Evolutionary conservation across 1,140 invertebrate genomes (phyloP), one percentile per base, ranked within the genome.

Genomic region (Ctenoplectra terminalis): DNA sequence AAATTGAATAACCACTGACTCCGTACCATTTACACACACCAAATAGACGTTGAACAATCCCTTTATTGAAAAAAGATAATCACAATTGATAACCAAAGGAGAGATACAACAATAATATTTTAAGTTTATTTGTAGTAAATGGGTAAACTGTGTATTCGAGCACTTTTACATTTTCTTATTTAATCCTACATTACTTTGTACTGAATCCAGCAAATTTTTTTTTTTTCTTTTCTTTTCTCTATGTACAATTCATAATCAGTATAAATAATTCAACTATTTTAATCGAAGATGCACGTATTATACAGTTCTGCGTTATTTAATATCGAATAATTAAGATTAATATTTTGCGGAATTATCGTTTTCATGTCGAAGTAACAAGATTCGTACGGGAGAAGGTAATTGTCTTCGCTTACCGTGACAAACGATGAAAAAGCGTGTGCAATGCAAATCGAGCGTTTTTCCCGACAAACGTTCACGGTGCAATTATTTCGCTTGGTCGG

Each of bases 401-500:
- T 63, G 31, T 61, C 34, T 43, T 61, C 69, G 46, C 13, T 79
- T 29, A 60, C 17, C 56, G 40, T 34, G 77, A 37, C 40, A 46
- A 3, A n/a, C 2, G 15, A 43, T 31, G 43, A 69, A 77, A 77
- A 67, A 56, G 15, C 29, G 5, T 4, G 23, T 31, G 64, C 37
- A 40, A 54, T n/a, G 40, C 23, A 37, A 73, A 73, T 43, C 23
- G 40, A 34, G 11, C 54, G 52, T 43, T 60, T 23, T 23, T 20
- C 34, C 15, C 1, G n/a, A 9, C 9, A 13, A 67, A 43, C 66
- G 56, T 71, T 72, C 46, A 63, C 37, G 23, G 46, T 29, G 34
- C 48, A 54, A 64, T 80, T 73, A 80, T 26, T 73, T n/a, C n/a
- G 67, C 15, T 89, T 77, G 87, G 69, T 91, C 81, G 50, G 81